A percentile compares a stretch with the other conserved stretches of the same genome.
phyloP scores from a whole-genome alignment of 1,140 invertebrate species.

The Cryptotermes secundus region DNA sequence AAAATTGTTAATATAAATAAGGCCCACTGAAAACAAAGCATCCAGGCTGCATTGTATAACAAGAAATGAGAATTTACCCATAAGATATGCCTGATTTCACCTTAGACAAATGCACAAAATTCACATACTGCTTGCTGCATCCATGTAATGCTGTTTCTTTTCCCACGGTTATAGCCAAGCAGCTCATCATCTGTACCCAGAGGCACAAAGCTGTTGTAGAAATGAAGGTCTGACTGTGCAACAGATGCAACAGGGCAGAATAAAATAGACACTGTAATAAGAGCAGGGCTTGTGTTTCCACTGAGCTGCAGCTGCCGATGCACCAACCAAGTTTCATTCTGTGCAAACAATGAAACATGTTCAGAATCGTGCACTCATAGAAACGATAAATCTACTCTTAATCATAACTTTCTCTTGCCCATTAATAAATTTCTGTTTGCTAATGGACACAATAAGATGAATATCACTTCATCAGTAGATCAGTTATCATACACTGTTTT shows the following conservation, averaged over 20 bases:
- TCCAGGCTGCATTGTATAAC: too few species aligned
- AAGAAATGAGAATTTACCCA: too few species aligned
- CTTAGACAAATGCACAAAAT: neutral
- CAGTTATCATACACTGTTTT: too few species aligned
- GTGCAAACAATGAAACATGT: neutral
- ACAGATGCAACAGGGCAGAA: conserved; percentile 54
- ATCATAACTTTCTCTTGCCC: neutral
- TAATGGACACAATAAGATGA: too few species aligned
- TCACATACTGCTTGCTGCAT: conserved; percentile 50
- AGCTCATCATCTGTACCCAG: conserved; percentile 39
- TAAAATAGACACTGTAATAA: conserved; percentile 54
- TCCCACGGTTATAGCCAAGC: conserved; percentile 41
- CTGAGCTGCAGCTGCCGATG: conserved; percentile 44
- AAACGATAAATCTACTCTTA: neutral
- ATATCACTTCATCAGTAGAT: too few species aligned
- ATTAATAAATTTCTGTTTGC: too few species aligned
- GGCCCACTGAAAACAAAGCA: too few species aligned
- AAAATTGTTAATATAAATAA: too few species aligned
- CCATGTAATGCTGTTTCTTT: conserved; percentile 49
- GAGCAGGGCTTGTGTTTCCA: conserved; percentile 45
- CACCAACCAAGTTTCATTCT: conserved; percentile 37
- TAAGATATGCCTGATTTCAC: too few species aligned
- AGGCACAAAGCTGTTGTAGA: conserved; percentile 38
- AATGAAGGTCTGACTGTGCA: conserved; percentile 45
- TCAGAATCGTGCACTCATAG: neutral